Percentiles rank a stretch among this genome's conserved stretches.
phyloP scores from a whole-genome alignment of 1,140 invertebrate genomes.

The Drosophila athabasca region DNA sequence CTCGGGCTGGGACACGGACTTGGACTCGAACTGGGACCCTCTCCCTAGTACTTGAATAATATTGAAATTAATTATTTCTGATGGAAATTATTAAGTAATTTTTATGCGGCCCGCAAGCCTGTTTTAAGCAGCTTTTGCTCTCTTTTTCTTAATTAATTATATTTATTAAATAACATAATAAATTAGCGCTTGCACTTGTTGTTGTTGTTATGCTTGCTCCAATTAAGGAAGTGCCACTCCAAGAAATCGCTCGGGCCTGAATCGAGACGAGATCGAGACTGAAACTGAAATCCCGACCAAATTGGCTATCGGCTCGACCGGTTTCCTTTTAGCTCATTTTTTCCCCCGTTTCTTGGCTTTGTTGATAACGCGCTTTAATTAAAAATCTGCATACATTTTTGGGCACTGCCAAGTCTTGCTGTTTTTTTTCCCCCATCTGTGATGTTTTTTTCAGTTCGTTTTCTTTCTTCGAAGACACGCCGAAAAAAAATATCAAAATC shows the following conservation, averaged over 20 bases:
- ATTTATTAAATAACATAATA: slow-evolving; percentile 81
- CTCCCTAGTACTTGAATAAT: slow-evolving; percentile 64
- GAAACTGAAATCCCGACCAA: slow-evolving; percentile 54
- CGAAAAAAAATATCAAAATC: slow-evolving; percentile 66
- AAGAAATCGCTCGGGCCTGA: slow-evolving; percentile 46
- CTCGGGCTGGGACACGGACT: slow-evolving; percentile 10
- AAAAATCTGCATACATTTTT: slow-evolving; percentile 81
- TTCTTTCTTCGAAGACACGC: slow-evolving; percentile 50
- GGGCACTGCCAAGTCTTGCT: slow-evolving; percentile 54
- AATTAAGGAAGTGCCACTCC: slow-evolving; percentile 80
- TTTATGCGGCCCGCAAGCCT: slow-evolving; percentile 52
- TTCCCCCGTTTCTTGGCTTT: slow-evolving; percentile 22
- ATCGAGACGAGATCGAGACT: slow-evolving; percentile 38
- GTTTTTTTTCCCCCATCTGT: slow-evolving; percentile 30
- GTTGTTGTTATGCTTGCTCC: slow-evolving; percentile 74
- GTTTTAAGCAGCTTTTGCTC: slow-evolving; percentile 3
- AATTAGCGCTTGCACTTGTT: slow-evolving; percentile 78
- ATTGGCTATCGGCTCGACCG: slow-evolving; percentile 75
- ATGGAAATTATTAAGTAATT: slow-evolving; percentile 83
- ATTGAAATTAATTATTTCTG: slow-evolving; percentile 81
- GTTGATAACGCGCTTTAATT: slow-evolving; percentile 78
- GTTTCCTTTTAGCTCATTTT: slow-evolving; percentile 44
- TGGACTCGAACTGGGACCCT: neutral
- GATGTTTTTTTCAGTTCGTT: slow-evolving; percentile 24
- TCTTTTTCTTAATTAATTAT: slow-evolving; percentile 53